A percentile compares a stretch with the other conserved stretches of the same genome.
Evolutionary conservation across 2,113 vertebrate genomes (phyloP).

Genomic region (Eurystomus gularis): DNA sequence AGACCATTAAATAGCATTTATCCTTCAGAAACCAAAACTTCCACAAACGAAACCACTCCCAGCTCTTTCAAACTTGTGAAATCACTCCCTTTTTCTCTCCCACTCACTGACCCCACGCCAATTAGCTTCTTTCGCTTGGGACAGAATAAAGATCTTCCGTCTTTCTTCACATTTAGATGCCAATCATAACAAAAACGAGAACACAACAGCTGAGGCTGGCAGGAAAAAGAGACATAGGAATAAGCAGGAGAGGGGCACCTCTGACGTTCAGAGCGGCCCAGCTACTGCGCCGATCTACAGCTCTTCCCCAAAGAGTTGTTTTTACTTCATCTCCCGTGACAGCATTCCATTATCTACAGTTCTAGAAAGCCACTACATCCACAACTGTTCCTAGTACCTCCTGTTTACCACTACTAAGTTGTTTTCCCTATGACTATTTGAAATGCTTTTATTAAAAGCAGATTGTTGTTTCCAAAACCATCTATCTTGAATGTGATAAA

Average conservation of each 20-base stretch:
- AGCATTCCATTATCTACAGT: conserved; percentile 11
- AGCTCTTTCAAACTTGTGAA: background rate
- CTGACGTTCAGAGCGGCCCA: background rate
- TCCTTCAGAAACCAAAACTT: background rate
- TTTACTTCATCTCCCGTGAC: conserved; percentile 16
- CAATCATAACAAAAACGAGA: background rate
- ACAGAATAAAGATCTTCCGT: background rate
- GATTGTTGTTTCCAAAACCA: background rate
- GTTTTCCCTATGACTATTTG: background rate
- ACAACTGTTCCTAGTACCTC: background rate
- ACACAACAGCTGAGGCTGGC: background rate
- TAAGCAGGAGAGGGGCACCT: background rate
- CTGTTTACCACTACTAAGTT: background rate
- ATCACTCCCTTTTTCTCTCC: background rate
- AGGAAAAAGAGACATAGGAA: background rate
- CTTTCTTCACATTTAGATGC: background rate
- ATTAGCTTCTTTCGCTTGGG: background rate
- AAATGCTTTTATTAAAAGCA: background rate
- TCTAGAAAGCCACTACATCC: conserved; percentile 30
- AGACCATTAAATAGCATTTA: background rate
- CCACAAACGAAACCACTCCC: background rate
- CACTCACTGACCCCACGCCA: background rate
- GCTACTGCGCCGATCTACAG: background rate
- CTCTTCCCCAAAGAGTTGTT: conserved; percentile 10
- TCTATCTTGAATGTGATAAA: background rate